Conservation (phyloP, 2,888 invertebrate genomes). For the Temnothorax rugatulus region DNA sequence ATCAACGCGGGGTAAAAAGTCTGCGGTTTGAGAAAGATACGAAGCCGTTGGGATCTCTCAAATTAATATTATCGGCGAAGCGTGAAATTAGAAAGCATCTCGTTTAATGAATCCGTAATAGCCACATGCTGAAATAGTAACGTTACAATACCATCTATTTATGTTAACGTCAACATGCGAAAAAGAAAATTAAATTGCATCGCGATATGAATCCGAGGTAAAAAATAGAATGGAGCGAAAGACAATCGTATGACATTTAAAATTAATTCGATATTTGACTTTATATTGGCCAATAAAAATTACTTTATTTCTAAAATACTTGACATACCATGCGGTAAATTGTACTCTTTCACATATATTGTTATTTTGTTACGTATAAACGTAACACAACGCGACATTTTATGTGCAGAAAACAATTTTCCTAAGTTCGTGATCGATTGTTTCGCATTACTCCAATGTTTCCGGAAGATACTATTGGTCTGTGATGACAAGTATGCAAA, state of each 20-base stretch:
- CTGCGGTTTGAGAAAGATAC: neutral
- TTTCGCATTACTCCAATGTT: neutral
- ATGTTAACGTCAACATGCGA: neutral
- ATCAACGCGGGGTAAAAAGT: neutral
- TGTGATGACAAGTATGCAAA: no score
- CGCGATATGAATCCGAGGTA: neutral
- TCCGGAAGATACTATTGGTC: neutral
- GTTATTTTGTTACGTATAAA: neutral
- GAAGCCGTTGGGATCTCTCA: neutral
- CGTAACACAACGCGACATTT: neutral
- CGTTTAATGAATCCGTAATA: neutral
- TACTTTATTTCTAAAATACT: neutral
- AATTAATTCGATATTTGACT: neutral
- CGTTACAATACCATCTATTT: neutral
- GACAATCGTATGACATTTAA: neutral
- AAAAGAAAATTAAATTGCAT: neutral
- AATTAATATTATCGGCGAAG: constrained; percentile 43
- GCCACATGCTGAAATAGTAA: constrained; percentile 4
- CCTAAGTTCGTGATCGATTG: neutral
- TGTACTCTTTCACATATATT: neutral
- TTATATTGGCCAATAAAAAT: neutral
- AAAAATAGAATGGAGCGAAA: neutral
- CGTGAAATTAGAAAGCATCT: constrained; percentile 12
- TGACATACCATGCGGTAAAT: neutral
- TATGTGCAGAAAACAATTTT: neutral